A percentile compares a stretch with the other conserved stretches of the same genome.
Conservation (phyloP, 2,797 vertebrate species). For the Valencia hispanica region DNA sequence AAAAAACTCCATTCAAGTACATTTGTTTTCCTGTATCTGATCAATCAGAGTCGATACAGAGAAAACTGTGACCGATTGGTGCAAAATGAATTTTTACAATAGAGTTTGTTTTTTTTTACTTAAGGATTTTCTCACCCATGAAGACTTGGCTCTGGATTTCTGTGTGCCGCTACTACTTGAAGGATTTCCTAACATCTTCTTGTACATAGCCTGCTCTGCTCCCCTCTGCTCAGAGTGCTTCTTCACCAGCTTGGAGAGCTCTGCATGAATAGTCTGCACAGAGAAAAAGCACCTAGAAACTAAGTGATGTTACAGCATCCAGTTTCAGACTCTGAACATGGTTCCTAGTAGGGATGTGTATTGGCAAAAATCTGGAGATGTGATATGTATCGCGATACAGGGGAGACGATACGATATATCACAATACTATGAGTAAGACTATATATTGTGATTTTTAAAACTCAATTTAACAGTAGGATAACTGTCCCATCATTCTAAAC, state of each 20-base stretch:
- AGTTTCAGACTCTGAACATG: neutral
- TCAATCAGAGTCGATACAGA: neutral
- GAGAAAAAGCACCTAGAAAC: slow-evolving; percentile 18
- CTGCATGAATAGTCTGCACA: slow-evolving; percentile 91
- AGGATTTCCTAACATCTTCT: slow-evolving; percentile 96
- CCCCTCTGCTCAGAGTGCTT: slow-evolving; percentile 91
- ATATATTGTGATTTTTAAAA: no score
- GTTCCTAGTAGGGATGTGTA: no score
- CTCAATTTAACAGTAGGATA: no score
- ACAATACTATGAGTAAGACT: no score
- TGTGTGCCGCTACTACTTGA: slow-evolving; percentile 34
- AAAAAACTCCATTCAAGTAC: neutral
- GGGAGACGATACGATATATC: no score
- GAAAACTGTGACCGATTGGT: neutral
- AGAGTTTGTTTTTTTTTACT: neutral
- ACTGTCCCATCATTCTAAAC: no score
- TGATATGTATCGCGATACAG: no score
- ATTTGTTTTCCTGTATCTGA: neutral
- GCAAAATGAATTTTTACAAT: neutral
- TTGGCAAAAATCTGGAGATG: no score
- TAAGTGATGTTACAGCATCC: slow-evolving; percentile 2
- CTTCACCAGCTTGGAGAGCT: slow-evolving; percentile 96
- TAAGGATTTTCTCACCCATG: slow-evolving; percentile 86
- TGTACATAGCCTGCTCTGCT: slow-evolving; percentile 94
- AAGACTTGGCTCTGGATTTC: slow-evolving; percentile 80